Evolutionary conservation across 2,797 vertebrate genomes (phyloP).

Genomic region (Amazonetta brasiliensis): DNA sequence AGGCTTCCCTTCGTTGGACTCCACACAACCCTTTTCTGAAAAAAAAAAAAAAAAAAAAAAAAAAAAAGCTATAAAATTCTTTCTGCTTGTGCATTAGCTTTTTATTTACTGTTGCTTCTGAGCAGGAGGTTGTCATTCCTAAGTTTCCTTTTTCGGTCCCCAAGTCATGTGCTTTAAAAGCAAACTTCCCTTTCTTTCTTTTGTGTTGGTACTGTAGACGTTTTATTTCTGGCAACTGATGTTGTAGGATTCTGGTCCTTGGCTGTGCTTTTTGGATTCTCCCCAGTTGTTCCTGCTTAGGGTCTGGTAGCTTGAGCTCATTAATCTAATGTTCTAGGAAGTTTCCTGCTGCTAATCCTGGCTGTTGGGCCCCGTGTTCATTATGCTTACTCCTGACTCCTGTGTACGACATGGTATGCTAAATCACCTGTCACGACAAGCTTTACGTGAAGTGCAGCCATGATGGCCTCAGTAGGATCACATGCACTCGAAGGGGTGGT

Average conservation of each 20-base stretch:
- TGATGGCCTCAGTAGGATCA: not conserved
- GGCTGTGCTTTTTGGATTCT: conserved; percentile 34
- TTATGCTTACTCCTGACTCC: not conserved
- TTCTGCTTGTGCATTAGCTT: conserved; percentile 16
- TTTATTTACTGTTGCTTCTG: conserved; percentile 20
- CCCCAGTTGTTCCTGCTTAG: conserved; percentile 22
- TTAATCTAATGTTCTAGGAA: conserved; percentile 44
- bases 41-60: not conserved
- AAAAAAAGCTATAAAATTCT: not conserved
- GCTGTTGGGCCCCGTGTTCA: not conserved
- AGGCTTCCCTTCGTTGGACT: conserved; percentile 48
- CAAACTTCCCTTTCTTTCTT: not conserved
- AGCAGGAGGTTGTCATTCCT: not conserved
- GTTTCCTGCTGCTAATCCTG: conserved; percentile 55
- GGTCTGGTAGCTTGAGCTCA: conserved; percentile 31
- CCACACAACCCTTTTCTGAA: not conserved
- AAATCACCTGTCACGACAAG: not conserved
- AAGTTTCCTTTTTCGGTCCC: not conserved
- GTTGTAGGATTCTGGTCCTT: conserved; percentile 1
- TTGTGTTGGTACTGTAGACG: not conserved
- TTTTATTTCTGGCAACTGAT: conserved; percentile 28
- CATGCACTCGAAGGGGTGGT: not conserved
- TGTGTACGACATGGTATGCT: not conserved
- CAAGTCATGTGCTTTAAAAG: not conserved
- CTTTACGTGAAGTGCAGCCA: not conserved